Conservation (phyloP, 2,888 invertebrate species). For the Drosophila quinaria region DNA sequence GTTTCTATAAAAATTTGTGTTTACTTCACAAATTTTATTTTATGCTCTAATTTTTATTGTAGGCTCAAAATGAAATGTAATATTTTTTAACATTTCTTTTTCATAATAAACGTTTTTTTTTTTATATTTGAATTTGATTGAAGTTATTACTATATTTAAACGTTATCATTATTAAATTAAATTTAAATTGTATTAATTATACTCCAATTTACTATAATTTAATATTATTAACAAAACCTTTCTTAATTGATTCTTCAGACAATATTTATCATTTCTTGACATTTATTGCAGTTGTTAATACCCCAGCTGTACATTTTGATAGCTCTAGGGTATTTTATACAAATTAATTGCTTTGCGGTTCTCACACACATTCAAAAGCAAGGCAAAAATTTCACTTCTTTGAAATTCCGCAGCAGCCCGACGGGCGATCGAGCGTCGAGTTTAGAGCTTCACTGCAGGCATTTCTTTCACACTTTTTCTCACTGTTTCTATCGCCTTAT, state of each 20-base stretch:
- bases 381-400: slow-evolving; percentile 81
- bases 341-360: slow-evolving; percentile 79
- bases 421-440: slow-evolving; percentile 34
- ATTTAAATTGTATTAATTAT: too few species aligned
- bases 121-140: too few species aligned
- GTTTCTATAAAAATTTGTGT: too few species aligned
- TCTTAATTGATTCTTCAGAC: not conserved
- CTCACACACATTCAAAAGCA: slow-evolving; percentile 63
- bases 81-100: too few species aligned
- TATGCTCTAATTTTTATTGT: not conserved
- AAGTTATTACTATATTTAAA: too few species aligned
- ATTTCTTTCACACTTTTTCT: slow-evolving; percentile 75
- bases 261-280: not conserved
- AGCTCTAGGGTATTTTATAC: slow-evolving; percentile 62
- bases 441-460: slow-evolving; percentile 54
- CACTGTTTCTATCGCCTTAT: slow-evolving; percentile 54
- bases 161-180: too few species aligned
- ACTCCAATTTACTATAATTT: too few species aligned
- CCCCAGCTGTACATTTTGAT: slow-evolving; percentile 13
- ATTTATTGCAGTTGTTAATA: slow-evolving; percentile 1
- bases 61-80: not conserved
- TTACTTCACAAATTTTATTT: too few species aligned
- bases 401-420: slow-evolving; percentile 74
- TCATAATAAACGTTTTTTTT: too few species aligned
- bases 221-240: too few species aligned